These are phyloP conservation scores for Meta bourneti DNA, from an alignment of 2,888 invertebrate genomes.

Conservation along the genomic window DNA sequence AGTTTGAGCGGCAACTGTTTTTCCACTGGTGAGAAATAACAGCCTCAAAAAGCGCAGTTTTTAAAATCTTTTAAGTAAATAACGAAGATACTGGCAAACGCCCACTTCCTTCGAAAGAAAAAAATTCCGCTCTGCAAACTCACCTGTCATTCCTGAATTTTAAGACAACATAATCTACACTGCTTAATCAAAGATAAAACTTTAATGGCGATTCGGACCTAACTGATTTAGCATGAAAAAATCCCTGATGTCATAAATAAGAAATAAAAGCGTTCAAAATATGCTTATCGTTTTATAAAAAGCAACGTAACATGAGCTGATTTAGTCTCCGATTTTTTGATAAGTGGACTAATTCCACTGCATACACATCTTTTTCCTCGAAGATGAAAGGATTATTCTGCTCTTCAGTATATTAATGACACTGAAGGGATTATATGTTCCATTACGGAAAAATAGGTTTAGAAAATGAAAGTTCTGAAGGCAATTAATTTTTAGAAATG, in stretches of 20 bases:
- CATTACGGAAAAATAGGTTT: too few species aligned
- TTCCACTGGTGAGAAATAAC: neutral
- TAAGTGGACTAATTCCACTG: too few species aligned
- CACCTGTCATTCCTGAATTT: conserved; percentile 4
- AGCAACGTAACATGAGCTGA: too few species aligned
- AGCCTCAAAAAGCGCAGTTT: neutral
- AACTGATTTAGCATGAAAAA: neutral
- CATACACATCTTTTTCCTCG: too few species aligned
- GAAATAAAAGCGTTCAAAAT: too few species aligned
- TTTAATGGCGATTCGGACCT: neutral
- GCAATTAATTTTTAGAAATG: too few species aligned
- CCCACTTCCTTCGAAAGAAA: neutral
- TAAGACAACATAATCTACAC: neutral
- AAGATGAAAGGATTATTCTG: too few species aligned
- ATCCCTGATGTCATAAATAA: neutral
- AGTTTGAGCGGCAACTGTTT: neutral
- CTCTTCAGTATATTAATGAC: too few species aligned
- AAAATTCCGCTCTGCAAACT: neutral
- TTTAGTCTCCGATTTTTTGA: too few species aligned
- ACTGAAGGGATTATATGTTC: too few species aligned
- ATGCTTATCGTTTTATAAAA: too few species aligned
- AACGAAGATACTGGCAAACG: neutral
- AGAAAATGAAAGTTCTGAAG: too few species aligned
- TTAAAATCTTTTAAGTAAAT: conserved; percentile 1
- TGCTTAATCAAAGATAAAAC: neutral